Conservation (phyloP, 2,113 vertebrate genomes). For the mouse (Mus musculus) region DNA sequence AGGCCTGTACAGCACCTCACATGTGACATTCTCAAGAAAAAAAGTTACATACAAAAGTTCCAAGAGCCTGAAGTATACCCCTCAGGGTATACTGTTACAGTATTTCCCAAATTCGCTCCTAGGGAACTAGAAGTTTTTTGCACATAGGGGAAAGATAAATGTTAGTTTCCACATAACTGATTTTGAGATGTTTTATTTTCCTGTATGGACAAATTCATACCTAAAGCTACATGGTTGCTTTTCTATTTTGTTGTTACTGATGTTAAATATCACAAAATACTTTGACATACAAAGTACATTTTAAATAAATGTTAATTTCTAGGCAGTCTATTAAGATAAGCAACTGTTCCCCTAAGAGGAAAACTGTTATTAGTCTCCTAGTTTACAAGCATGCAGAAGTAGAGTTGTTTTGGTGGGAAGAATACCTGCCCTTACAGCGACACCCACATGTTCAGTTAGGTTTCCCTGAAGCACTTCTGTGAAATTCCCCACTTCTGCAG, state of each 20-base stretch:
- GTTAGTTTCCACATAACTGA: background rate
- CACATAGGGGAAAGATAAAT: constrained; percentile 2
- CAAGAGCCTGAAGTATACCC: background rate
- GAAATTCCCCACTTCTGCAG: background rate
- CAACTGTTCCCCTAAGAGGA: background rate
- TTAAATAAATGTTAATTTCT: constrained; percentile 45
- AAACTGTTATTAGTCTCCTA: background rate
- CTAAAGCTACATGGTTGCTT: background rate
- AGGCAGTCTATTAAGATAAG: constrained; percentile 40
- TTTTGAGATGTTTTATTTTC: constrained; percentile 28
- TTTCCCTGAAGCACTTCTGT: background rate
- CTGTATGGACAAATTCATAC: background rate
- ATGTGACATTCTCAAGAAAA: background rate
- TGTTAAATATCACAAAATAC: constrained; percentile 24
- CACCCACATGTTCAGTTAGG: background rate
- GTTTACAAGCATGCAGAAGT: background rate
- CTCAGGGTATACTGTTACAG: background rate
- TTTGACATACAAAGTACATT: background rate
- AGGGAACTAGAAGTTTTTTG: background rate
- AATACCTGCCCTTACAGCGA: background rate
- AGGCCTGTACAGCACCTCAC: background rate
- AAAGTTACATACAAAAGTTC: background rate
- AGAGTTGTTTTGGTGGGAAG: background rate
- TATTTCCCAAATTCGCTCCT: constrained; percentile 31
- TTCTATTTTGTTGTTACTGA: constrained; percentile 33